phyloP scores from a whole-genome alignment of 2,888 invertebrate species.

The Campoplex capitator region DNA sequence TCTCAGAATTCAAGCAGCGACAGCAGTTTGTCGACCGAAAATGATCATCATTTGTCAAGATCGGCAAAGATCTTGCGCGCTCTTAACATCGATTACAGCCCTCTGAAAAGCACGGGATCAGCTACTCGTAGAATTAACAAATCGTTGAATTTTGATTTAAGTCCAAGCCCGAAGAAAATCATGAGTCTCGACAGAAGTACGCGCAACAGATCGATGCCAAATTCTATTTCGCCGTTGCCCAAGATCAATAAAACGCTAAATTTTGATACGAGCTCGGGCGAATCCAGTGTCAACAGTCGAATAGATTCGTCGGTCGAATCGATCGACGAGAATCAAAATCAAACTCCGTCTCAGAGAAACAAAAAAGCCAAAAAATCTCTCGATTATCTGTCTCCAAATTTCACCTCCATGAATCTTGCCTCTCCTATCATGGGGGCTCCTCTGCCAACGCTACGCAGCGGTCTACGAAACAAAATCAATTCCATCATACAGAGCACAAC shows the following conservation, averaged over 20 bases:
- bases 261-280: slow-evolving; percentile 73
- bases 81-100: slow-evolving; percentile 75
- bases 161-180: slow-evolving; percentile 73
- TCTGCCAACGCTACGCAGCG: slow-evolving; percentile 71
- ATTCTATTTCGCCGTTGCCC: slow-evolving; percentile 59
- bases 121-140: slow-evolving; percentile 76
- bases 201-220: slow-evolving; percentile 17
- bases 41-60: slow-evolving; percentile 74
- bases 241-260: slow-evolving; percentile 73
- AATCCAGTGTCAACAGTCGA: slow-evolving; percentile 73
- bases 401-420: slow-evolving; percentile 53
- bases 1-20: slow-evolving; percentile 74
- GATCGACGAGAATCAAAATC: slow-evolving; percentile 81
- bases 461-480: slow-evolving; percentile 74
- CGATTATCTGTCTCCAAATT: slow-evolving; percentile 73
- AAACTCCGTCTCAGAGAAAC: slow-evolving; percentile 77
- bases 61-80: slow-evolving; percentile 81
- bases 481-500: slow-evolving; percentile 70
- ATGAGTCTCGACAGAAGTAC: slow-evolving; percentile 50
- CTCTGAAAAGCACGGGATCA: slow-evolving; percentile 70
- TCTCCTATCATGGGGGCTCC: slow-evolving; percentile 62
- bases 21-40: slow-evolving; percentile 65
- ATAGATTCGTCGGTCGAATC: slow-evolving; percentile 76
- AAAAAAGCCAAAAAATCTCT: slow-evolving; percentile 74
- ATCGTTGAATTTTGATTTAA: slow-evolving; percentile 78